Evolutionary conservation across 2,888 invertebrate species (phyloP).

Genomic region (Ischnus inquisitorius): DNA sequence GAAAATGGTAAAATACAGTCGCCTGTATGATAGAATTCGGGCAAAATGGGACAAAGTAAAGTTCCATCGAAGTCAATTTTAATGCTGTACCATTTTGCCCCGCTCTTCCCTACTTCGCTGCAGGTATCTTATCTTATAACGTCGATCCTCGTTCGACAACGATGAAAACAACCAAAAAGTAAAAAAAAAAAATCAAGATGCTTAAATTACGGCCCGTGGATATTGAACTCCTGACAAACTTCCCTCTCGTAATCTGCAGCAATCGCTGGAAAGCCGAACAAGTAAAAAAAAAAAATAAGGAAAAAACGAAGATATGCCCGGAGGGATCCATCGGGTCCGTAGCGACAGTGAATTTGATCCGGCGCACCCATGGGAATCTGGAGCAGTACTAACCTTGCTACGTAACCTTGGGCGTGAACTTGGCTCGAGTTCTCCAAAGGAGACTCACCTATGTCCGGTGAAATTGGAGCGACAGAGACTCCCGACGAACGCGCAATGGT

Average conservation of each 20-base stretch:
- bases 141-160: not conserved
- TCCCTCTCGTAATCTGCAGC: constrained; percentile 25
- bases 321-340: not conserved
- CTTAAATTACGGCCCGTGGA: constrained; percentile 21
- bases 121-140: not conserved
- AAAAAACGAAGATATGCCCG: not conserved
- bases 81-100: constrained; percentile 1
- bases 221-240: constrained; percentile 28
- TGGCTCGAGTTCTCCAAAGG: constrained; percentile 69
- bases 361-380: constrained; percentile 67
- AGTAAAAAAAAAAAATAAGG: constrained; percentile 20
- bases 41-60: not conserved
- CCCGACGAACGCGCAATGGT: constrained; percentile 45
- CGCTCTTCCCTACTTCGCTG: not conserved
- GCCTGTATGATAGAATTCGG: no score
- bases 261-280: constrained; percentile 8
- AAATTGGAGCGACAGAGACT: constrained; percentile 49
- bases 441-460: constrained; percentile 16
- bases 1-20: no score
- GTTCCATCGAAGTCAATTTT: constrained; percentile 16
- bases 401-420: constrained; percentile 84
- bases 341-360: constrained; percentile 10
- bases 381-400: constrained; percentile 81
- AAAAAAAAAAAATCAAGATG: not conserved
- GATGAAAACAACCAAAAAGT: not conserved